Conservation (phyloP, 1,140 invertebrate species). For the Cydia amplana region DNA sequence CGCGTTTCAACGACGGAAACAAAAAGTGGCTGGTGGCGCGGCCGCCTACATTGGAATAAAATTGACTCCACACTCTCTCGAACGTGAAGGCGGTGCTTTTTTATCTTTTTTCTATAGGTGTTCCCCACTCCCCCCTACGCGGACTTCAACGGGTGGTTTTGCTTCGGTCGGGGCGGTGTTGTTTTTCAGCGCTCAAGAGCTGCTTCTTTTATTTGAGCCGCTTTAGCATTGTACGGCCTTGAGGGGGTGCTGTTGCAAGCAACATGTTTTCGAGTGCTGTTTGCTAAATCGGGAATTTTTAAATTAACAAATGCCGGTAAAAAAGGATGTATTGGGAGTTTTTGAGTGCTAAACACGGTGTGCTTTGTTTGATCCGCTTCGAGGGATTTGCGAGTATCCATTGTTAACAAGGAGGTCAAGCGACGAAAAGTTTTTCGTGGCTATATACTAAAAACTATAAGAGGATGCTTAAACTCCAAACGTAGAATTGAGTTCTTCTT, state of each 20-base stretch:
- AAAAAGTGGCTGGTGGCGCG: conserved; percentile 76
- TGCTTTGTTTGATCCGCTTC: conserved; percentile 17
- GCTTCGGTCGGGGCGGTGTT: conserved; percentile 73
- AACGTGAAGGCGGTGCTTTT: conserved; percentile 75
- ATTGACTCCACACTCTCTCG: conserved; percentile 78
- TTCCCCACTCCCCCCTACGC: conserved; percentile 59
- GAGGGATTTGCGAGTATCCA: conserved; percentile 17
- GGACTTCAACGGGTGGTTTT: conserved; percentile 77
- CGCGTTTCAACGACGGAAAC: conserved; percentile 76
- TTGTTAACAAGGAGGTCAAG: conserved; percentile 12
- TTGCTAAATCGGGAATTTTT: conserved; percentile 75
- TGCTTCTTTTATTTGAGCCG: conserved; percentile 77
- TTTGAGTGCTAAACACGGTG: conserved; percentile 26
- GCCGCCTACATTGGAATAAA: conserved; percentile 79
- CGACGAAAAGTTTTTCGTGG: background rate
- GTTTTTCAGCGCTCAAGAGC: conserved; percentile 77
- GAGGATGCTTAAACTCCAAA: no score
- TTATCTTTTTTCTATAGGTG: conserved; percentile 60
- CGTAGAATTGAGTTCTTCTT: conserved; percentile 20
- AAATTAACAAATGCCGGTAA: conserved; percentile 71
- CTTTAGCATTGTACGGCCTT: conserved; percentile 73
- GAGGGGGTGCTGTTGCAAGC: conserved; percentile 65
- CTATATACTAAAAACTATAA: conserved; percentile 49
- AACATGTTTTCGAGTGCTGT: conserved; percentile 77
- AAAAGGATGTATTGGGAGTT: conserved; percentile 26